Percentiles rank a stretch among this genome's conserved stretches.
phyloP scores from a whole-genome alignment of 2,113 vertebrate species.

The Brienomyrus brachyistius region DNA sequence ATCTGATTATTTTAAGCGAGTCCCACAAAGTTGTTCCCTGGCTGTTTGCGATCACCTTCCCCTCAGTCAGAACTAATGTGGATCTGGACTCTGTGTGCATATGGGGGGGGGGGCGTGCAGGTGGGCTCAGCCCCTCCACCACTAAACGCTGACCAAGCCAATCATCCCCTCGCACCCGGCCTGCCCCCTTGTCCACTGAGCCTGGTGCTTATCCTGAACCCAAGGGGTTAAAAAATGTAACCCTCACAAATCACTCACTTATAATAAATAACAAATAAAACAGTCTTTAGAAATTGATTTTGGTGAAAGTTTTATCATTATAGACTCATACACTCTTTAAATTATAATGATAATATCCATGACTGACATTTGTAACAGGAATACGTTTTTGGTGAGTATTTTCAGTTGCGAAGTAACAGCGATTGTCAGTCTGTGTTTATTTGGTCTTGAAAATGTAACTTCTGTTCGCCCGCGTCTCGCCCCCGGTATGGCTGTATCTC shows the following conservation, averaged over 20 bases:
- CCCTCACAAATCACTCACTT: background rate
- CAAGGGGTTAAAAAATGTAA: background rate
- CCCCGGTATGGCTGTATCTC: background rate
- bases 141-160: background rate
- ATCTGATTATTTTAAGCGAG: conserved; percentile 54
- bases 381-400: background rate
- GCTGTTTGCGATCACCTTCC: conserved; percentile 45
- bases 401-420: background rate
- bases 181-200: background rate
- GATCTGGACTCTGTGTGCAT: conserved; percentile 39
- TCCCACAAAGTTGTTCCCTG: conserved; percentile 44
- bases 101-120: conserved; percentile 27
- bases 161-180: background rate
- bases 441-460: background rate
- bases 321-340: background rate
- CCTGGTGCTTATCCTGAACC: background rate
- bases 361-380: background rate
- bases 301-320: background rate
- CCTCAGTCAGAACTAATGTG: conserved; percentile 53
- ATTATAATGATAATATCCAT: background rate
- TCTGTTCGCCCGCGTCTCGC: background rate
- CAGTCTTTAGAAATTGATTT: background rate
- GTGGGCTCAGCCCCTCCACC: background rate
- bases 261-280: background rate
- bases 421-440: background rate